Percentiles rank a stretch among this genome's conserved stretches.
Evolutionary conservation across 2,797 vertebrate species (phyloP).

Genomic region (Pygocentrus nattereri): DNA sequence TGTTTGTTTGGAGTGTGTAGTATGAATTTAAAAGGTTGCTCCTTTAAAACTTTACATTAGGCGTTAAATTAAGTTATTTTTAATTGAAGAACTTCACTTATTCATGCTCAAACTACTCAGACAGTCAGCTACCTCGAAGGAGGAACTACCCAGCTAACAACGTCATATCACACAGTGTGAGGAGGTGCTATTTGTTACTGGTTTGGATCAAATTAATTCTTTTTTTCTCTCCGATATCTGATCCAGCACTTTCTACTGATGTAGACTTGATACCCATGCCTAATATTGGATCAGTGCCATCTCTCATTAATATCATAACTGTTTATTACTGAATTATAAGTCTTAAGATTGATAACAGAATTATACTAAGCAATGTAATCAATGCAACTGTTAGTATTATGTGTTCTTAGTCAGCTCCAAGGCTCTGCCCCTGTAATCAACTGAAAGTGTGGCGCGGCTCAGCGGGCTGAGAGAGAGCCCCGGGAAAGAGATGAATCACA

Average conservation of each 20-base stretch:
- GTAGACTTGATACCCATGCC: not conserved
- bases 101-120: not conserved
- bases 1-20: too few species aligned
- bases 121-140: not conserved
- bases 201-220: not conserved
- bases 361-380: not conserved
- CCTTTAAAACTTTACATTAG: too few species aligned
- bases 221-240: not conserved
- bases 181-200: not conserved
- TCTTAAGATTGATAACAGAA: not conserved
- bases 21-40: too few species aligned
- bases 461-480: conserved; percentile 40
- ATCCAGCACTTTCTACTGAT: not conserved
- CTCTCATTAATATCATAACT: not conserved
- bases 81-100: too few species aligned
- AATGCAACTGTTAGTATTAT: not conserved
- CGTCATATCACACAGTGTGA: not conserved
- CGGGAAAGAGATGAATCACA: conserved; percentile 60
- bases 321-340: not conserved
- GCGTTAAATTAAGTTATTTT: not conserved
- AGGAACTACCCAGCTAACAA: not conserved
- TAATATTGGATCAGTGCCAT: not conserved
- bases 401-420: conserved; percentile 5
- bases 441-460: conserved; percentile 33
- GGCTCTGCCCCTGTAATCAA: conserved; percentile 41